phyloP scores from a whole-genome alignment of 2,888 invertebrate species.

The Pedicia rivosa region DNA sequence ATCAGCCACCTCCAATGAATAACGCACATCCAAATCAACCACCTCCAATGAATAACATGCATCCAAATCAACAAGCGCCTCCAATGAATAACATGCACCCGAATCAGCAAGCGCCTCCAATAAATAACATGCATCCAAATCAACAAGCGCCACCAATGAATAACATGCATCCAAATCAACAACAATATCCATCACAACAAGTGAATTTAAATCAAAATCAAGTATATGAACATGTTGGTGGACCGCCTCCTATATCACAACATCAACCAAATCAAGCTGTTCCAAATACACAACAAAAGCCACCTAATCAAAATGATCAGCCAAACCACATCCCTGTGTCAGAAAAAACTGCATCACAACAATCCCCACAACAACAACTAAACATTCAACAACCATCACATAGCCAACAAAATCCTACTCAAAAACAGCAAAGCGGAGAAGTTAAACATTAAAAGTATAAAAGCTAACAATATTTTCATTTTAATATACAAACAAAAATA shows the following conservation, averaged over 20 bases:
- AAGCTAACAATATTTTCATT: too few species aligned
- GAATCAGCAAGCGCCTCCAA: slow-evolving; percentile 15
- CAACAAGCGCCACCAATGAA: slow-evolving; percentile 15
- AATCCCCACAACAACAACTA: slow-evolving; percentile 12
- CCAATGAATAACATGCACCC: too few species aligned
- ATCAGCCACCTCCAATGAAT: too few species aligned
- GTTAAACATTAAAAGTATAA: too few species aligned
- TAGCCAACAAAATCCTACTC: neutral
- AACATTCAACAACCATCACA: neutral
- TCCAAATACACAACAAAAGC: slow-evolving; percentile 6
- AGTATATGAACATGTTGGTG: slow-evolving; percentile 18
- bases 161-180: slow-evolving; percentile 11
- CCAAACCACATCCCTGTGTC: slow-evolving; percentile 1
- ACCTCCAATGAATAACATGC: neutral
- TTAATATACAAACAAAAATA: too few species aligned
- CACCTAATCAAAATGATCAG: neutral
- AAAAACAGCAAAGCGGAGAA: neutral
- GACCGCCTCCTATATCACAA: neutral
- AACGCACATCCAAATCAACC: slow-evolving; percentile 7
- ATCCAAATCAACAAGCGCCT: slow-evolving; percentile 7
- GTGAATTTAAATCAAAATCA: slow-evolving; percentile 21
- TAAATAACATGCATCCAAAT: too few species aligned
- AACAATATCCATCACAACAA: slow-evolving; percentile 16
- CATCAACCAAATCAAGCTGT: slow-evolving; percentile 14
- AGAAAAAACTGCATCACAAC: slow-evolving; percentile 4